These are phyloP conservation scores for Engystomops pustulosus DNA, from an alignment of 2,113 vertebrate species.

Conservation along the genomic window DNA sequence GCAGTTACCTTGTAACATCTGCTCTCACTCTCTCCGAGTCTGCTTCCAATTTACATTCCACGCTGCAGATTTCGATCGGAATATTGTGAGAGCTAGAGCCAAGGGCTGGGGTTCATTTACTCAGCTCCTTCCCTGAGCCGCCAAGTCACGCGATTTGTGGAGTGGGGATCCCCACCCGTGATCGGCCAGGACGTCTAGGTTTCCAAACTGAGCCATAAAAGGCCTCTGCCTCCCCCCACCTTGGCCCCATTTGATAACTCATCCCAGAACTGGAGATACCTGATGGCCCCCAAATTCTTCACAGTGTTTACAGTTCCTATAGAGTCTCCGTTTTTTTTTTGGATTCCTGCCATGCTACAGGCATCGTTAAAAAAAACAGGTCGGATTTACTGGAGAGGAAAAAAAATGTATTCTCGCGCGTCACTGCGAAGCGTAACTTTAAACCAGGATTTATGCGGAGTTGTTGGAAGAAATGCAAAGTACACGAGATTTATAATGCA, in stretches of 20 bases:
- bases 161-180: slow-evolving; percentile 52
- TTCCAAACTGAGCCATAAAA: slow-evolving; percentile 41
- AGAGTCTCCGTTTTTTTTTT: background rate
- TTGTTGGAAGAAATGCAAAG: background rate
- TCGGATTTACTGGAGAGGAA: slow-evolving; percentile 13
- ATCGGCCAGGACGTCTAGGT: slow-evolving; percentile 42
- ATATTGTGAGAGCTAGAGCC: slow-evolving; percentile 49
- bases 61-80: slow-evolving; percentile 55
- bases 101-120: slow-evolving; percentile 55
- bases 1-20: slow-evolving; percentile 56
- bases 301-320: background rate
- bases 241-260: slow-evolving; percentile 38
- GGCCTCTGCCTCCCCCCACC: slow-evolving; percentile 40
- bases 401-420: background rate
- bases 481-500: no score
- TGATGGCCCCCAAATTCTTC: slow-evolving; percentile 8
- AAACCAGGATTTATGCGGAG: background rate
- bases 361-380: background rate
- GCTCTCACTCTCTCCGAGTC: slow-evolving; percentile 40
- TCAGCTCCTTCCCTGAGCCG: slow-evolving; percentile 37
- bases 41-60: slow-evolving; percentile 59
- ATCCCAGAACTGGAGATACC: background rate
- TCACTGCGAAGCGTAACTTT: background rate
- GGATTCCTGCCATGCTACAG: background rate
- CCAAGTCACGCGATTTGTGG: slow-evolving; percentile 55